Percentiles rank a stretch among this genome's conserved stretches.
Conservation (phyloP, 1,140 invertebrate species). For the Cardiocondyla obscurior region DNA sequence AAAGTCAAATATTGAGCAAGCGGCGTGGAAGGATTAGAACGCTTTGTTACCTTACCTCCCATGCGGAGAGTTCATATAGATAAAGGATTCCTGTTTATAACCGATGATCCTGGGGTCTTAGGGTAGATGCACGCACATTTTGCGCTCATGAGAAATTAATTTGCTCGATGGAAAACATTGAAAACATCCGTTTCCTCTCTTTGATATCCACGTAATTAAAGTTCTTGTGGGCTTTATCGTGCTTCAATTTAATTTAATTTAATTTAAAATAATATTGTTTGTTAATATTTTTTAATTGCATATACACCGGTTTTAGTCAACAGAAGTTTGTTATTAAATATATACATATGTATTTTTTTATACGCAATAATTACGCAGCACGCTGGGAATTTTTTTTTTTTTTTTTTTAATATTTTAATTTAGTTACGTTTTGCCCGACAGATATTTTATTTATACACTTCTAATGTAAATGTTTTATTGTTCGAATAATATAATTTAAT, state of each 20-base stretch:
- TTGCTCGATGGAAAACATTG: not conserved
- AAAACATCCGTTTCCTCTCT: not conserved
- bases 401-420: not conserved
- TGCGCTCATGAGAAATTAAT: not conserved
- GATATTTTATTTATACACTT: no score
- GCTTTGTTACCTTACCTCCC: constrained; percentile 59
- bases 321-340: not conserved
- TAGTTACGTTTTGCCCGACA: not conserved
- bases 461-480: no score
- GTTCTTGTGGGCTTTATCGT: not conserved
- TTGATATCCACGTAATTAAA: not conserved
- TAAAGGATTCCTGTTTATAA: constrained; percentile 8
- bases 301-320: not conserved
- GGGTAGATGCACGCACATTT: not conserved
- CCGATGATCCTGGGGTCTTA: constrained; percentile 9
- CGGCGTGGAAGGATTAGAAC: constrained; percentile 60
- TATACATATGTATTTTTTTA: not conserved
- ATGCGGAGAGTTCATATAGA: not conserved
- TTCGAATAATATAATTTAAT: no score
- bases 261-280: not conserved
- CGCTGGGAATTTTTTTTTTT: no score
- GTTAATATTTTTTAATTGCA: not conserved
- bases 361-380: not conserved
- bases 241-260: no score
- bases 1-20: constrained; percentile 65